These are phyloP conservation scores for Anthopleura xanthogrammica DNA, from an alignment of 92 coral and sea anemone genomes.

Conservation along the genomic window DNA sequence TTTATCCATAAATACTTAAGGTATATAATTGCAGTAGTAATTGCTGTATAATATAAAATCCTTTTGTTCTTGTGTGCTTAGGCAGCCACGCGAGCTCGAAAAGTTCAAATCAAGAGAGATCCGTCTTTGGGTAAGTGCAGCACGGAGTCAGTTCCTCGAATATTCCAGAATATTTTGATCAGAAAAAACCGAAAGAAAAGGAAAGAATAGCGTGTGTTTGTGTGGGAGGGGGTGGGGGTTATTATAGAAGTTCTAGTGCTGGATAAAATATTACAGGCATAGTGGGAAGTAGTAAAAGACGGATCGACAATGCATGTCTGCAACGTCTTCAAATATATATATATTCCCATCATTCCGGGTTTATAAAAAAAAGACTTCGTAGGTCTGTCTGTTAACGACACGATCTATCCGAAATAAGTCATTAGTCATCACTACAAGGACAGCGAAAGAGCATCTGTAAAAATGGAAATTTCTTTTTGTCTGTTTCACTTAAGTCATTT, in stretches of 20 bases:
- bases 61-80: slow-evolving; percentile 9
- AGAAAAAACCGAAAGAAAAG: neutral
- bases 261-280: no score
- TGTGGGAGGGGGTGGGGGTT: no score
- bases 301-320: no score
- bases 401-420: neutral
- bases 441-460: neutral
- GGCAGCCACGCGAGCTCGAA: slow-evolving; percentile 77
- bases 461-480: neutral
- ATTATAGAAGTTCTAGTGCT: no score
- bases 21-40: neutral
- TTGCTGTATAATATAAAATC: neutral
- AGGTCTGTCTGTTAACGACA: neutral
- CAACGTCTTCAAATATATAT: no score
- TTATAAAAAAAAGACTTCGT: neutral
- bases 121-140: slow-evolving; percentile 72
- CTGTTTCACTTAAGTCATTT: neutral
- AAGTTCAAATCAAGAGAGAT: slow-evolving; percentile 71
- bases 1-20: neutral
- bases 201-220: neutral
- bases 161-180: neutral
- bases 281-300: no score
- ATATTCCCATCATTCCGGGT: no score
- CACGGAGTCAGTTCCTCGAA: neutral
- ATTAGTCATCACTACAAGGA: neutral